Evolutionary conservation across 2,113 vertebrate genomes (phyloP).

Genomic region (Uria aalge): DNA sequence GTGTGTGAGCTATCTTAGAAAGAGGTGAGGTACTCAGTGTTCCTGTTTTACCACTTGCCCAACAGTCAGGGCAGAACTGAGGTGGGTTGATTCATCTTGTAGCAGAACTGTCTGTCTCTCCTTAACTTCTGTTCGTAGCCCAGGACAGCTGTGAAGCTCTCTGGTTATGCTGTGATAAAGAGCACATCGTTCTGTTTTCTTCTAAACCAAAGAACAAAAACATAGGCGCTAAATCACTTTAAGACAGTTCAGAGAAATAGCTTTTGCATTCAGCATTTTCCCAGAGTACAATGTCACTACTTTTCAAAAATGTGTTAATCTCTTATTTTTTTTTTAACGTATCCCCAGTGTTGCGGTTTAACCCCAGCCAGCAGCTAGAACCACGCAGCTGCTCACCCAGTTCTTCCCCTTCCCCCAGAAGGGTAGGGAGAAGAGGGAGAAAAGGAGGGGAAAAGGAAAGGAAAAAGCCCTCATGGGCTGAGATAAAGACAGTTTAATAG

Average conservation of each 20-base stretch:
- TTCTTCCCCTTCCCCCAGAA: no score
- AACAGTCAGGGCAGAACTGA: background rate
- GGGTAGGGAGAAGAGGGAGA: no score
- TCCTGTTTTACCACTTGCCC: background rate
- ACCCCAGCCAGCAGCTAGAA: no score
- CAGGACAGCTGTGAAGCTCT: background rate
- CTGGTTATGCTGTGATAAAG: background rate
- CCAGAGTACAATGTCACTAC: background rate
- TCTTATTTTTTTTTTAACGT: background rate
- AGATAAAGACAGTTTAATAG: no score
- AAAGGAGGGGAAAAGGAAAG: no score
- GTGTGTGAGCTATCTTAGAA: background rate
- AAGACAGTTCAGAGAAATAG: background rate
- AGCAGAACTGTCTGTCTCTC: background rate
- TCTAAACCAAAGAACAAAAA: background rate
- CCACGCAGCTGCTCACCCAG: no score
- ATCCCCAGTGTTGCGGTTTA: no score
- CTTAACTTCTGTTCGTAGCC: background rate
- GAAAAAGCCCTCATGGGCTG: no score
- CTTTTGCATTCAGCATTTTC: background rate
- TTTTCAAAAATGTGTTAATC: background rate
- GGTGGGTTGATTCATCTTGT: background rate
- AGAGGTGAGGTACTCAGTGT: background rate
- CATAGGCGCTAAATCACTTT: background rate
- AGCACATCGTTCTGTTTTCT: background rate